Base-by-base conservation (phyloP, 1,140 invertebrate genomes). In the Drosophila saltans region DNA sequence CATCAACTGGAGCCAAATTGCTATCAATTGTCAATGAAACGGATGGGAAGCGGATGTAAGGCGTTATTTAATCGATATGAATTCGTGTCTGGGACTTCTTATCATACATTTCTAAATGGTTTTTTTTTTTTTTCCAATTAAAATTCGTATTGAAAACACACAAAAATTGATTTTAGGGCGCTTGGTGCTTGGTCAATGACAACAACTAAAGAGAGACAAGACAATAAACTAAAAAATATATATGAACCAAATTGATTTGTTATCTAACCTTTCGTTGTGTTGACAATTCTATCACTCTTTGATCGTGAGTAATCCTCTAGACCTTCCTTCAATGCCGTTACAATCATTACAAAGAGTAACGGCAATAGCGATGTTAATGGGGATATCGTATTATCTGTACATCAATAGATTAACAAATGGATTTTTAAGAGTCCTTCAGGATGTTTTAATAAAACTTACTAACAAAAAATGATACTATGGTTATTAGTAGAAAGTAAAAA, bases 281-380 rank as follows among this genome's bases (percentile, higher is more conserved):
- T 98, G 40, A 97, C 95, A 62, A 94, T 94, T 71, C 94, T 93
- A 91, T 98, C 97, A 10, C 94, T 93, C 59, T 94, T 94, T 81
- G 97, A 96, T 10, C 96, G 92, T 2, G 95, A 90, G 92, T 94
- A 96, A 92, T 97, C 97, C 90, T 97, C 97, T 89, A 97, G 97
- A 1, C 96, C 97, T 90, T 98, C 96, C 82, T 96, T 96, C 0
- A 94, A 91, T 0, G 95, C 95, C 0, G 97, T 97, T 2, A 97
- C 95, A 0, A 94, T 64, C 33, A 97, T 95, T 30, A 97, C 96
- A 89, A 97, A 97, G 0, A 94, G 88, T 2, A 97, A 89, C 0
- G 97, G 97, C 1, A 96, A 78, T n/a, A 96, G 93, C 69, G 94
- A 96, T 0, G 96, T 97, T 2, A 95, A 52, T 0, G 96, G 96